Base-by-base conservation (phyloP, 2,113 vertebrate genomes). In the Hassar affinis region DNA sequence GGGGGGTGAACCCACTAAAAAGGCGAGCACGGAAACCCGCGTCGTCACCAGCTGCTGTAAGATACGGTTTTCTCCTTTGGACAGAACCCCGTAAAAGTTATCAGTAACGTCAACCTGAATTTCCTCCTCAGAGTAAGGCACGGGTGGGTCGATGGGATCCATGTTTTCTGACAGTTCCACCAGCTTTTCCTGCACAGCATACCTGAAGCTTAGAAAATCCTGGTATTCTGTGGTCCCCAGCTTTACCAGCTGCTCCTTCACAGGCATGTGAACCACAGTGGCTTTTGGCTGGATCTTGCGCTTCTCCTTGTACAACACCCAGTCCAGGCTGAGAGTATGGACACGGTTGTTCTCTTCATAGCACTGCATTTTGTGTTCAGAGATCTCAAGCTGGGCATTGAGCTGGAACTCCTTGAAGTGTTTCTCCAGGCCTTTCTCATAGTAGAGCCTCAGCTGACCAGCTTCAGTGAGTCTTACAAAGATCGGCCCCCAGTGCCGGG, bases 401-500 rank as follows among this genome's bases (percentile, higher is more conserved):
- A 97, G 91, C 86, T 94, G 95, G 87, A 96, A 93, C 68, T 95
- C 94, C 25, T 93, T 92, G 77, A 97, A 97, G 59, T 96, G 95
- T 54, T 96, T 97, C 66, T 97, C 96, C 54, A 97, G 86, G 15
- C 96, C 96, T 68, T 93, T 95, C 87, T 97, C 96, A 52, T 97
- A 97, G 88, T 95, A 97, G 3, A 97, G 93, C 85, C 95, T 95
- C 84, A 97, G 90, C 85, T 84, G 88, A 22, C 94, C 93, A 6
- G 88, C 84, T 1, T 92, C 92, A 0, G 92, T 94, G 52, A 97
- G 90, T 47, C 94, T 95, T 57, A 96, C 92, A 0, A 94, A 95
- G 89, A 97, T 96, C 25, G 95, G 96, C n/a, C 96, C 96, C 96
- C 96, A 97, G 91, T 97, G 96, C 71, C 96, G 94, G n/a, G 96